These are phyloP conservation scores for Pelecanoides urinatrix DNA, from an alignment of 2,113 vertebrate genomes.

Conservation along the genomic window DNA sequence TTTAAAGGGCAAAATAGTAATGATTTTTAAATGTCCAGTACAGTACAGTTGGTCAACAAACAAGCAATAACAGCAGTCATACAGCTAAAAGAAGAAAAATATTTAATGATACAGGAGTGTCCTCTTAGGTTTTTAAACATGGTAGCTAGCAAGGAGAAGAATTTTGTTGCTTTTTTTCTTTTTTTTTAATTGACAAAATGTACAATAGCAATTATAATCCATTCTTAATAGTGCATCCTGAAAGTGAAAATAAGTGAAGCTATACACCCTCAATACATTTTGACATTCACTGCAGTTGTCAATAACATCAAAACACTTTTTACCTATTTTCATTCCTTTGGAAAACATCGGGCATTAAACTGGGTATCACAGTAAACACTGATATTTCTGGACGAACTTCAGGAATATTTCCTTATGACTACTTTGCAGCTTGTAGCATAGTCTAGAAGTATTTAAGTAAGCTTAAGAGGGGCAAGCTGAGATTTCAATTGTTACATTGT, in stretches of 20 bases:
- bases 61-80: neutral
- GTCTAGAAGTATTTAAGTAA: neutral
- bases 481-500: neutral
- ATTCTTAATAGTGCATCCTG: neutral
- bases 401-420: neutral
- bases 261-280: neutral
- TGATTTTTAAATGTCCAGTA: neutral
- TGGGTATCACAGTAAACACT: neutral
- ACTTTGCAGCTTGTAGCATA: neutral
- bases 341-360: neutral
- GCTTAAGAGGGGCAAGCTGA: neutral
- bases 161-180: neutral
- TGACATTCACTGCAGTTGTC: neutral
- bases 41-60: neutral
- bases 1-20: neutral
- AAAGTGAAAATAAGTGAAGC: neutral
- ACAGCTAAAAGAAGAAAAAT: neutral
- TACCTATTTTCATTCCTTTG: neutral
- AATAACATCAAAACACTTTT: neutral
- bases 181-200: neutral
- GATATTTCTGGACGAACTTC: neutral
- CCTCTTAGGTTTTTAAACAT: neutral
- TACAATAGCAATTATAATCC: neutral
- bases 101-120: neutral
- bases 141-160: neutral